These are phyloP conservation scores for Buteo buteo DNA, from an alignment of 2,113 vertebrate species.

Conservation along the genomic window DNA sequence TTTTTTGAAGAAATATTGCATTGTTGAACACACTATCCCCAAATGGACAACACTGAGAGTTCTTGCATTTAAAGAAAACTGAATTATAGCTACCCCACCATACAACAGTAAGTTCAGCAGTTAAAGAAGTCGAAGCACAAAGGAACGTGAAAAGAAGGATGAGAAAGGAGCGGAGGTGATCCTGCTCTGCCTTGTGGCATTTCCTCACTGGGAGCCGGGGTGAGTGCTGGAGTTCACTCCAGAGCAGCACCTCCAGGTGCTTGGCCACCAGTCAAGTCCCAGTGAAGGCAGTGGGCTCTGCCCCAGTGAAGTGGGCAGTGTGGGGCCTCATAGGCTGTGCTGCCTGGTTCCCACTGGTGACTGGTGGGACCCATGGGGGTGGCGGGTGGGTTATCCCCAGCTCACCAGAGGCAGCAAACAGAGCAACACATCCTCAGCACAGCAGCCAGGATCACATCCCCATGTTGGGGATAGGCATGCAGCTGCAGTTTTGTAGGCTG, in stretches of 20 bases:
- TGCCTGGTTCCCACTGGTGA: background rate
- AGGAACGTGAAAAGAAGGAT: background rate
- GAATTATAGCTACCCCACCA: background rate
- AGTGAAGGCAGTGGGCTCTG: background rate
- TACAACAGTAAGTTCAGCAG: background rate
- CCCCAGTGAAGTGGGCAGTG: background rate
- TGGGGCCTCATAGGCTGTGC: background rate
- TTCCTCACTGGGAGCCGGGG: background rate
- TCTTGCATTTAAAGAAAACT: background rate
- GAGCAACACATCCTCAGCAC: rapidly evolving
- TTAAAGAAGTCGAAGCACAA: background rate
- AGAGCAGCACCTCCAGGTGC: background rate
- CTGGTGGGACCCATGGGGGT: background rate
- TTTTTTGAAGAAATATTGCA: background rate
- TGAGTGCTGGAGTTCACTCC: background rate
- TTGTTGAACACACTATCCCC: background rate
- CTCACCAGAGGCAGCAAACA: background rate
- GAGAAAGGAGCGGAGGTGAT: background rate
- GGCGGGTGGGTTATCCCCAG: background rate
- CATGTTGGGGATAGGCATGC: rapidly evolving
- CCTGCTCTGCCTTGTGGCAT: background rate
- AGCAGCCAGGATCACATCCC: background rate
- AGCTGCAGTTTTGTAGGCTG: background rate
- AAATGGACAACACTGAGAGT: background rate
- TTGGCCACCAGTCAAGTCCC: background rate